Base-by-base conservation (phyloP, 2,888 invertebrate species). In the Ochropacha duplaris region DNA sequence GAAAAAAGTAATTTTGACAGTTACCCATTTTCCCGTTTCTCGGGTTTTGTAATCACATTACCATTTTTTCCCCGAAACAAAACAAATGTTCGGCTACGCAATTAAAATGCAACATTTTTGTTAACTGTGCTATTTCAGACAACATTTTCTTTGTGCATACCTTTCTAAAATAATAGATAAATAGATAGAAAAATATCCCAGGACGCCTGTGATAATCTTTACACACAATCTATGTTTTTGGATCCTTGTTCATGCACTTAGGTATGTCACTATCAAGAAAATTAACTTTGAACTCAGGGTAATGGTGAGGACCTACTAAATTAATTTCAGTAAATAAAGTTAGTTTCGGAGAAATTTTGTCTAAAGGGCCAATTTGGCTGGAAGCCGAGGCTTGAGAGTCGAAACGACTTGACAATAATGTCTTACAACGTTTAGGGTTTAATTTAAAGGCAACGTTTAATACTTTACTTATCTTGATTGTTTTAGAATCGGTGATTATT, bases 241-340 rank as follows among this genome's bases (percentile, higher is more conserved):
- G 72, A 57, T 55, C 57, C 62, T 64, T 64, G 60, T 61, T 71
- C 68, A 62, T 58, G 59, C 64, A 64, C 62, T n/a, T 60, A 61
- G 63, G 61, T 66, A 60, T 57, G 64, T 56, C 63, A 50, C 67
- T 57, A 62, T 66, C 68, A 75, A 71, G 77, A 78, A 84, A 79
- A 84, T 84, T 77, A 75, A 84, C 81, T 81, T 77, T 72, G 68
- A 73, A 79, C 78, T 78, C 75, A 69, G 63, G 66, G 79, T 78
- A 83, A 84, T 81, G 76, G 75, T 68, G 74, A 62, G 77, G 67
- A n/a, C 78, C 70, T 73, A 74, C 78, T 81, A 79, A 85, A 87
- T 87, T 85, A 84, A 86, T 86, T 86, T 83, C 70, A 77, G 74
- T 79, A 77, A 85, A 77, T 85, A 52, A 52, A 52, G 31, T 52